Base-by-base conservation (phyloP, 2,888 invertebrate species). In the Athalia cordata region DNA sequence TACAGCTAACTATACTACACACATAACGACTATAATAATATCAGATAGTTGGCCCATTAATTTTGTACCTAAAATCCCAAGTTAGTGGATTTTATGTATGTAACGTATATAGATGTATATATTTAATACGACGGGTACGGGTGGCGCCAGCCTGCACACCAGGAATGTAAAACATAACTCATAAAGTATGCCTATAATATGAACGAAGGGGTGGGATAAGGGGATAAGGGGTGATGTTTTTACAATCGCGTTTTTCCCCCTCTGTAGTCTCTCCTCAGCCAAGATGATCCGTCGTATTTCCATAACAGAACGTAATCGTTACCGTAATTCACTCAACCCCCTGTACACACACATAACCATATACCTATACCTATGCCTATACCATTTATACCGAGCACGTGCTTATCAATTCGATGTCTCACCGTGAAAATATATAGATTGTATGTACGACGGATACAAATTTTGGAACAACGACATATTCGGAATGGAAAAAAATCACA, bases 81-180 rank as follows among this genome's bases (percentile, higher is more conserved):
- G 45, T 72, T 47, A 29, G 55, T 7, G 55, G 55, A 11, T 11
- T 55, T n/a, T 55, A 55, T 55, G 55, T 55, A 55, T 55, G 52
- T 3, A 52, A 29, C 29, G 29, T 29, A 29, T 29, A 29, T 29
- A 29, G 29, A 29, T 29, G 29, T 29, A 29, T 29, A 29, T 29
- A 29, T 29, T 29, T 29, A 29, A 29, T 29, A 29, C 29, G 29
- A 29, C 65, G 59, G 78, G 67, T 52, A 65, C 68, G 61, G 55
- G 49, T 9, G 80, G 80, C 80, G 80, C 80, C 80, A 79, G 80
- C 66, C 66, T 15, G 29, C 29, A 29, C 29, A 29, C 77, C 67
- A 68, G 80, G 80, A 80, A 80, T 80, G 80, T 78, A 78, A 79
- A 80, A 74, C 80, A 76, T 80, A 77, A 76, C 74, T 70, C 77